Conservation (phyloP, 2,797 vertebrate species). For the Sylvia borin region DNA sequence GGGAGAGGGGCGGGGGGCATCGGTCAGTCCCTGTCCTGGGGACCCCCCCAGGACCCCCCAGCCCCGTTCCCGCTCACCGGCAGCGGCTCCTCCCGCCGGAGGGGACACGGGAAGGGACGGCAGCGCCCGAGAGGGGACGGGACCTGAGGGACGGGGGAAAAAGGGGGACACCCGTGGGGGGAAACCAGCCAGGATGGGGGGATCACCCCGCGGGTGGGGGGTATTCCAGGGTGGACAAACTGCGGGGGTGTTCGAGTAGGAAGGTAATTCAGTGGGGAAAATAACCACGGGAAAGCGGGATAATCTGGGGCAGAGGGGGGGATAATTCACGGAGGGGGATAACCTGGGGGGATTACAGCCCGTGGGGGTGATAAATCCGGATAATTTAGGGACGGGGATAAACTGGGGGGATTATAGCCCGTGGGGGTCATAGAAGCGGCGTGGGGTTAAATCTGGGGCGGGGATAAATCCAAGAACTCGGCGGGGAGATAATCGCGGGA, state of each 20-base stretch:
- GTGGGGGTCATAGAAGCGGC: background rate
- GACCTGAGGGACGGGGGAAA: background rate
- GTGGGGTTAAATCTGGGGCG: background rate
- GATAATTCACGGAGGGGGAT: background rate
- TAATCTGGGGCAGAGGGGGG: background rate
- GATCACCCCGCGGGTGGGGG: background rate
- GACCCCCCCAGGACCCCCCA: background rate
- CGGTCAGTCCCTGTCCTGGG: background rate
- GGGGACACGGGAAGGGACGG: background rate
- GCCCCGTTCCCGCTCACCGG: background rate
- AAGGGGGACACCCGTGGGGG: background rate
- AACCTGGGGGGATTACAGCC: background rate
- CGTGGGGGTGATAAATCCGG: background rate
- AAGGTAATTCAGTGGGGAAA: background rate
- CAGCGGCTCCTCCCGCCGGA: background rate
- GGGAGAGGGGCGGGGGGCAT: background rate
- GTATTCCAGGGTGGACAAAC: background rate
- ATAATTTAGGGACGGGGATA: background rate
- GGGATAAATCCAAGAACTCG: background rate
- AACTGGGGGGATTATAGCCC: background rate
- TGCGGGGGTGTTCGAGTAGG: background rate
- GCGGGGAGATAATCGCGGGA: background rate
- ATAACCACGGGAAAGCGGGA: background rate
- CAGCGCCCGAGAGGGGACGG: background rate
- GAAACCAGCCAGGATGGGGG: background rate